Percentiles rank a stretch among this genome's conserved stretches.
phyloP scores from a whole-genome alignment of 2,888 invertebrate species.

The Drosophila rellima region DNA sequence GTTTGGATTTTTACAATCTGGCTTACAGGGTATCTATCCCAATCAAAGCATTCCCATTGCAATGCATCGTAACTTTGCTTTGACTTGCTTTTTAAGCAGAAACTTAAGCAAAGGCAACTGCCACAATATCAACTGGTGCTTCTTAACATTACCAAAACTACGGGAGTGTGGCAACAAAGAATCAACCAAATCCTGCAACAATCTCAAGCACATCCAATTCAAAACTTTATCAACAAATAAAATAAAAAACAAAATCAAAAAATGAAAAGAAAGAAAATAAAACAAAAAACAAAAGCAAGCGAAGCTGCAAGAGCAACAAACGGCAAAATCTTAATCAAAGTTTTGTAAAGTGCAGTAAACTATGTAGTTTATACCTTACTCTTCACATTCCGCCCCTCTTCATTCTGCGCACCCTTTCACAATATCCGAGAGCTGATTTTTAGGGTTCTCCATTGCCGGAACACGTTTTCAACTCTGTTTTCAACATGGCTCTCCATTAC shows the following conservation, averaged over 20 bases:
- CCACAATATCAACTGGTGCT: slow-evolving; percentile 22
- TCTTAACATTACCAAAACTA: slow-evolving; percentile 39
- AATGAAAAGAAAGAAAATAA: neutral
- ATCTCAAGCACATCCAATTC: slow-evolving; percentile 71
- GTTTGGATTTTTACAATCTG: neutral
- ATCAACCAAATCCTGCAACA: slow-evolving; percentile 39
- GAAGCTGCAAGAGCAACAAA: slow-evolving; percentile 61
- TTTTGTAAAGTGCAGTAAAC: slow-evolving; percentile 80
- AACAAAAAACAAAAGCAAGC: slow-evolving; percentile 36
- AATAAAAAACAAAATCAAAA: slow-evolving; percentile 33
- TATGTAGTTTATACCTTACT: slow-evolving; percentile 68
- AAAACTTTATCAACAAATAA: slow-evolving; percentile 44
- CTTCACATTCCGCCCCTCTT: neutral
- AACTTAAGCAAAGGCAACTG: slow-evolving; percentile 18
- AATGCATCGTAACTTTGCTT: neutral
- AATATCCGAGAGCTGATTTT: slow-evolving; percentile 34
- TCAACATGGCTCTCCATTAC: slow-evolving; percentile 72
- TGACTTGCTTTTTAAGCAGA: neutral
- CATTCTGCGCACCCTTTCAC: neutral
- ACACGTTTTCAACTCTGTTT: slow-evolving; percentile 48
- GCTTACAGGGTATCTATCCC: neutral
- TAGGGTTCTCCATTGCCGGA: slow-evolving; percentile 16
- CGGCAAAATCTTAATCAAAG: slow-evolving; percentile 78
- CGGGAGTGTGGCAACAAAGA: slow-evolving; percentile 30
- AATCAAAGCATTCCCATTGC: neutral